phyloP scores from a whole-genome alignment of 2,888 invertebrate genomes.

The Dryocosmus kuriphilus region DNA sequence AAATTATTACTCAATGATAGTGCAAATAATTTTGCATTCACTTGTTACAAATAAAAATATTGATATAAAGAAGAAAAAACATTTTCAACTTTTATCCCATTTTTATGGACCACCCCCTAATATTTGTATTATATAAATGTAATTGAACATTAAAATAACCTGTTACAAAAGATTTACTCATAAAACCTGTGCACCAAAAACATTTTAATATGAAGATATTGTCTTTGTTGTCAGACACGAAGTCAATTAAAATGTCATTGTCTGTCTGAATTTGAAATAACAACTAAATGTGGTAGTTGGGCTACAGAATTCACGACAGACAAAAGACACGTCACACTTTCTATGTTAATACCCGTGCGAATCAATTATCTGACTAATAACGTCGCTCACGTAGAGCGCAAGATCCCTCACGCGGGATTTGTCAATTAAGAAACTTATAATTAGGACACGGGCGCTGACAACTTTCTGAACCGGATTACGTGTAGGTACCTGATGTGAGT shows the following conservation, averaged over 20 bases:
- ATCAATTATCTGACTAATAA: constrained; percentile 31
- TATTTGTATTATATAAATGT: too few relatives aligned
- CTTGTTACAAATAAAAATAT: too few relatives aligned
- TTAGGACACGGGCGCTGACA: constrained; percentile 32
- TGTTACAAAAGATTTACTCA: not conserved
- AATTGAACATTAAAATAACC: too few relatives aligned
- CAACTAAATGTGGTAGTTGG: constrained; percentile 1
- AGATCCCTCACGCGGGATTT: constrained; percentile 26
- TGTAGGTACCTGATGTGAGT: constrained; percentile 19
- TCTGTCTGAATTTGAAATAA: not conserved
- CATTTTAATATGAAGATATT: not conserved
- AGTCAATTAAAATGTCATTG: not conserved
- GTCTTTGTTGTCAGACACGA: not conserved
- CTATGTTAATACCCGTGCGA: constrained; percentile 28
- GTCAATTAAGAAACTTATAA: constrained; percentile 38
- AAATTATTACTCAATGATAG: too few relatives aligned
- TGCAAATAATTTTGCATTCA: too few relatives aligned
- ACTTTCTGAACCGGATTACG: constrained; percentile 37
- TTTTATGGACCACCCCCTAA: too few relatives aligned
- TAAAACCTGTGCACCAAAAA: not conserved
- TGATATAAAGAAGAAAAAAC: too few relatives aligned
- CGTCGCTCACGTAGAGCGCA: constrained; percentile 21
- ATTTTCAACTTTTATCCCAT: too few relatives aligned
- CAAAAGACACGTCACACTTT: constrained; percentile 22
- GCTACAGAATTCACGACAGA: not conserved